A percentile compares a stretch with the other conserved stretches of the same genome.
These are phyloP conservation scores for Acanthaster planci DNA, from an alignment of 35 echinoderm and acorn worm species.

Conservation along the genomic window DNA sequence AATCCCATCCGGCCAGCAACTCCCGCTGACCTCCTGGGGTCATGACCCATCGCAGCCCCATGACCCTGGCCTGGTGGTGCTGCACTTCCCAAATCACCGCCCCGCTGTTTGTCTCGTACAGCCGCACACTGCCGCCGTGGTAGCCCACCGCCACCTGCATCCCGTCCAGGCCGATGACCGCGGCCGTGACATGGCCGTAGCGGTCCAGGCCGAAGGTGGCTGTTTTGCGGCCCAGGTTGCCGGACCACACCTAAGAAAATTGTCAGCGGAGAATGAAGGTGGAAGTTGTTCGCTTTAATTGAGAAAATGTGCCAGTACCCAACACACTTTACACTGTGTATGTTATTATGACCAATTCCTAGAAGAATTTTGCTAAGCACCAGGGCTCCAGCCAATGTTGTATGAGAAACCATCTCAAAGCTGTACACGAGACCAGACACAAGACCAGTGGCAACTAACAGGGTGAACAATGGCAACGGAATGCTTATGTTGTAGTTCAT, in stretches of 20 bases:
- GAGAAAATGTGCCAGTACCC: too few species aligned
- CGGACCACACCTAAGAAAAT: constrained; percentile 86
- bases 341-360: too few species aligned
- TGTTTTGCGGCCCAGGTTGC: constrained; percentile 74
- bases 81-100: constrained; percentile 26
- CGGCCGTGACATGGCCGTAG: constrained; percentile 34
- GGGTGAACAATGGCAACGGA: too few species aligned
- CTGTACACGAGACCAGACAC: too few species aligned
- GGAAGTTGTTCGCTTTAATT: too few species aligned
- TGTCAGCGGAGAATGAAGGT: too few species aligned
- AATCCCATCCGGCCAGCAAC: constrained; percentile 64
- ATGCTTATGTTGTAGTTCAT: too few species aligned
- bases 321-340: too few species aligned
- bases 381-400: too few species aligned
- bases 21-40: background rate
- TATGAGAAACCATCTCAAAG: too few species aligned
- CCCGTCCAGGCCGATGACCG: constrained; percentile 65
- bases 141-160: constrained; percentile 62
- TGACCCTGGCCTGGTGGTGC: constrained; percentile 65
- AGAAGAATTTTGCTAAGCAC: too few species aligned
- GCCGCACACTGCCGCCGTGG: constrained; percentile 60
- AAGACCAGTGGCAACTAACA: too few species aligned
- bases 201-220: constrained; percentile 37
- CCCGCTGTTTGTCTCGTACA: constrained; percentile 53
- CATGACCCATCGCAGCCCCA: constrained; percentile 51